phyloP scores from a whole-genome alignment of 2,797 vertebrate genomes.

The Chlorospingus semifuscus region DNA sequence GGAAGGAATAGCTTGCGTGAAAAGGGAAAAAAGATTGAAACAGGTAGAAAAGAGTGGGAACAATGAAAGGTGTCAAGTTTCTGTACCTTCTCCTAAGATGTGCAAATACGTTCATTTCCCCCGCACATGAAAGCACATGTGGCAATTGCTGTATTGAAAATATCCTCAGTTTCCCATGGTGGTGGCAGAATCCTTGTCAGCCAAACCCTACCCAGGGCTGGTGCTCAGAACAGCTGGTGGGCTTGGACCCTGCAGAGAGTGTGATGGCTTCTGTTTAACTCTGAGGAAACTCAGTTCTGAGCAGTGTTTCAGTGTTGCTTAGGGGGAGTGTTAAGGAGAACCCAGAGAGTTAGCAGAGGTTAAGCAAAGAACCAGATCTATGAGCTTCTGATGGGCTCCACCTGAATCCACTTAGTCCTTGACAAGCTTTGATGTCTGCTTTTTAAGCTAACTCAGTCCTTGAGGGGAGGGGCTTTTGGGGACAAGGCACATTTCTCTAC shows the following conservation, averaged over 20 bases:
- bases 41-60: background rate
- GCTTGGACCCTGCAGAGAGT: background rate
- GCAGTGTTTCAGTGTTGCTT: background rate
- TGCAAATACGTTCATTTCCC: background rate
- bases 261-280: background rate
- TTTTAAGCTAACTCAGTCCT: background rate
- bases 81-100: background rate
- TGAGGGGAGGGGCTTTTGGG: background rate
- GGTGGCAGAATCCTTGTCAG: background rate
- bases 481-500: background rate
- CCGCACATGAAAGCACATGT: background rate
- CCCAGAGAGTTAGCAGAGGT: background rate
- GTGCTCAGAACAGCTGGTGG: background rate
- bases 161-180: background rate
- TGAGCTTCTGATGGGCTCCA: background rate
- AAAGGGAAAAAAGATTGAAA: background rate
- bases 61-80: background rate
- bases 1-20: background rate
- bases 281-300: background rate
- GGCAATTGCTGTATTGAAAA: background rate
- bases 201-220: no score
- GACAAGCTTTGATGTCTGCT: background rate
- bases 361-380: fast-evolving
- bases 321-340: background rate
- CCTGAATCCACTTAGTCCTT: background rate